Percentiles rank a stretch among this genome's conserved stretches.
phyloP scores from a whole-genome alignment of 2,113 vertebrate genomes.

The Steatornis caripensis region DNA sequence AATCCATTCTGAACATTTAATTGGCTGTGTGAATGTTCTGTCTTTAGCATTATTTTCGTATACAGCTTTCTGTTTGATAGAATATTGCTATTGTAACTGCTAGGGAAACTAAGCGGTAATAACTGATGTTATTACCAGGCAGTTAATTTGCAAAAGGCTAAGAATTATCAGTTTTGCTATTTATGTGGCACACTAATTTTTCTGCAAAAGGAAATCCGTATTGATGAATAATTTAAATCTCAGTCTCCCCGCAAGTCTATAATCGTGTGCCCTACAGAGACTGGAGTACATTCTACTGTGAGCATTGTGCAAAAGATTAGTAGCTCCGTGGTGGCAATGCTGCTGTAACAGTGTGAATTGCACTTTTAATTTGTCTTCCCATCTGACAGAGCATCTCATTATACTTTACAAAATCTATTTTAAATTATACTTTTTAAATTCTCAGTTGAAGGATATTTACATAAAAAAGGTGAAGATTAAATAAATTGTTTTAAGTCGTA shows the following conservation, averaged over 20 bases:
- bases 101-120: background rate
- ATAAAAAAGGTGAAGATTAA: slow-evolving; percentile 74
- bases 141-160: slow-evolving; percentile 56
- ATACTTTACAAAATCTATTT: slow-evolving; percentile 73
- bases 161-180: slow-evolving; percentile 48
- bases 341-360: slow-evolving; percentile 61
- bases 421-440: slow-evolving; percentile 67
- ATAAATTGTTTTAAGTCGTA: slow-evolving; percentile 72
- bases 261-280: slow-evolving; percentile 47
- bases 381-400: slow-evolving; percentile 72
- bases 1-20: slow-evolving; percentile 21
- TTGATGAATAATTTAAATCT: slow-evolving; percentile 68
- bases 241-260: slow-evolving; percentile 39
- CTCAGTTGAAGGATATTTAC: slow-evolving; percentile 70
- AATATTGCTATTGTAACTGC: background rate
- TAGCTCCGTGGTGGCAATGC: slow-evolving; percentile 25
- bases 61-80: slow-evolving; percentile 2
- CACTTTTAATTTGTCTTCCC: slow-evolving; percentile 75
- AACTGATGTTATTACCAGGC: slow-evolving; percentile 28
- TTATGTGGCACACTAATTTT: slow-evolving; percentile 42
- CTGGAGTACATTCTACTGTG: slow-evolving; percentile 56
- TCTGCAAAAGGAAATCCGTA: slow-evolving; percentile 31
- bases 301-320: slow-evolving; percentile 62
- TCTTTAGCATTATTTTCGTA: slow-evolving; percentile 5
- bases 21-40: background rate